phyloP scores from a whole-genome alignment of 2,113 vertebrate genomes.

The Taxidea taxus region DNA sequence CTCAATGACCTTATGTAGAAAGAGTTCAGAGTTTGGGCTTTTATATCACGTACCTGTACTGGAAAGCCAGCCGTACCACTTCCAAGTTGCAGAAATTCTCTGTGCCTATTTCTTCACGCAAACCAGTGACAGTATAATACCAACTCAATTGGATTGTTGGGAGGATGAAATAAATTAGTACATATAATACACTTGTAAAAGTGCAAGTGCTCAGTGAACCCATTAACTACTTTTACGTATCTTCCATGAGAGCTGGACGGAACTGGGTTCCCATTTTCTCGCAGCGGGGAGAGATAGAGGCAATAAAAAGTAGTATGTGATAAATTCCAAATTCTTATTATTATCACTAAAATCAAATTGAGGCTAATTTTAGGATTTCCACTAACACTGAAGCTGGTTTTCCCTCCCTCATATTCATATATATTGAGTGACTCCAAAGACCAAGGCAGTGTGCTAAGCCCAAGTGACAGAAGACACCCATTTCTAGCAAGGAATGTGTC shows the following conservation, averaged over 20 bases:
- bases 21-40: neutral
- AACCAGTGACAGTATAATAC: neutral
- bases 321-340: neutral
- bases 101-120: neutral
- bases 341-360: neutral
- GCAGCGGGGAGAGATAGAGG: neutral
- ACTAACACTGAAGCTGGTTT: neutral
- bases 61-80: neutral
- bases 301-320: neutral
- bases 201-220: neutral
- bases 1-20: neutral
- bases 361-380: neutral
- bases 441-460: neutral
- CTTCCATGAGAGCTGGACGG: neutral
- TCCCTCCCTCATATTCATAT: neutral
- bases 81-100: neutral
- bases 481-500: neutral
- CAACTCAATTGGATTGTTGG: neutral
- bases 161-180: neutral
- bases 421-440: neutral
- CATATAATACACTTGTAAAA: neutral
- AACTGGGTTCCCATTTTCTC: neutral
- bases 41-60: fast-evolving
- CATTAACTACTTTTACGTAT: neutral
- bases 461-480: neutral